A percentile compares a stretch with the other conserved stretches of the same genome.
Conservation (phyloP, 2,888 invertebrate genomes). For the Loripinus fragilis region DNA sequence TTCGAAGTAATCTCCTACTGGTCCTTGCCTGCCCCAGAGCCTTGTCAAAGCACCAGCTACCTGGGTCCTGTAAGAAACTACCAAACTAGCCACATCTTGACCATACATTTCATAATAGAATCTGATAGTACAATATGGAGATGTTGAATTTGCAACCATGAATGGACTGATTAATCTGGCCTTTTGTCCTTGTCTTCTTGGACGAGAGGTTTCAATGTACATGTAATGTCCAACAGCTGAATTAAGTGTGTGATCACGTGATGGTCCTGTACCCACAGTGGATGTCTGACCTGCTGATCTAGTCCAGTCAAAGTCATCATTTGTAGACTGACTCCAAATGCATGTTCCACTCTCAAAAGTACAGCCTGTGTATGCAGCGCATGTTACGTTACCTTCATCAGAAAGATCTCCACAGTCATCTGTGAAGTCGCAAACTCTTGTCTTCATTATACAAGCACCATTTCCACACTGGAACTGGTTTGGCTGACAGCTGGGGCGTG, state of each 20-base stretch:
- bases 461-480: constrained; percentile 67
- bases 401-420: constrained; percentile 80
- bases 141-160: constrained; percentile 50
- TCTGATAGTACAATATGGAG: constrained; percentile 69
- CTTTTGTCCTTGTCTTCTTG: constrained; percentile 68
- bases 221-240: constrained; percentile 72
- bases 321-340: constrained; percentile 73
- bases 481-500: constrained; percentile 58
- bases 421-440: constrained; percentile 75
- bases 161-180: constrained; percentile 79
- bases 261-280: constrained; percentile 77
- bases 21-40: constrained; percentile 60
- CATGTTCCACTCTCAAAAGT: constrained; percentile 76
- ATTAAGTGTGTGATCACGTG: constrained; percentile 78
- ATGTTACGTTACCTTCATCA: constrained; percentile 70
- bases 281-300: constrained; percentile 71
- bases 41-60: constrained; percentile 68
- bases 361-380: constrained; percentile 62
- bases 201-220: constrained; percentile 75
- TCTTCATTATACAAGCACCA: constrained; percentile 65
- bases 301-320: constrained; percentile 81
- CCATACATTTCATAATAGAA: constrained; percentile 81
- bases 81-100: constrained; percentile 69
- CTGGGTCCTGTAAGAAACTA: constrained; percentile 72
- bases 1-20: constrained; percentile 73